Base-by-base conservation (phyloP, 2,888 invertebrate genomes). In the Drosophila maculinotata region DNA sequence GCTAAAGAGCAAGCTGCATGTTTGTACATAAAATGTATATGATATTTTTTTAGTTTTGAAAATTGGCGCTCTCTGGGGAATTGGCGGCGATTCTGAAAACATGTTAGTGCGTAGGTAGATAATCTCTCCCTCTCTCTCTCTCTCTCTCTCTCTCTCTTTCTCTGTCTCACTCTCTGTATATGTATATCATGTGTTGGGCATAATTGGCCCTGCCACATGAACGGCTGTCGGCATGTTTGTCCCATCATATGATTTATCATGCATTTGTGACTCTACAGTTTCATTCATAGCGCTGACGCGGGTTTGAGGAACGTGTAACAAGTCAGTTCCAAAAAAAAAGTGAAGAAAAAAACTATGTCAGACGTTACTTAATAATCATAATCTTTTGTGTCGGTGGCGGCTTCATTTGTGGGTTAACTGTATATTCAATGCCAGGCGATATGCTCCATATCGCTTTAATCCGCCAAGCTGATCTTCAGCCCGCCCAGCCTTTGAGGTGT, bases 171-270 rank as follows among this genome's bases (percentile, higher is more conserved):
- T 26, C 10, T 39, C 14, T 30, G 23, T 31, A 9, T 69, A 30
- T 45, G 39, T 31, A 45, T 69, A 51, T 63, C 31, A 58, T 59
- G 41, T 58, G 67, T 65, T 35, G 65, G 59, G 60, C 63, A 67
- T 78, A 77, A 77, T 75, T 77, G 75, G 71, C 70, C 59, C 66
- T 71, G 68, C 69, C 67, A 68, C 63, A 69, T 54, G 68, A 69
- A 51, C 73, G 75, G 83, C 85, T 88, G 89, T 87, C 88, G 89
- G 84, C 87, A 87, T 78, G 83, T 88, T 89, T 86, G 88, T 83
- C 81, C 72, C 88, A 81, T 77, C 79, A 58, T 70, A 87, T 90
- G 90, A 89, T 89, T 90, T 89, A 89, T 89, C 89, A 79, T 87
- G 77, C 71, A 72, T 76, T 76, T 85, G 85, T 89, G 89, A 89